These are phyloP conservation scores for Heliconius hermathena DNA, from an alignment of 1,140 invertebrate genomes.

Conservation along the genomic window DNA sequence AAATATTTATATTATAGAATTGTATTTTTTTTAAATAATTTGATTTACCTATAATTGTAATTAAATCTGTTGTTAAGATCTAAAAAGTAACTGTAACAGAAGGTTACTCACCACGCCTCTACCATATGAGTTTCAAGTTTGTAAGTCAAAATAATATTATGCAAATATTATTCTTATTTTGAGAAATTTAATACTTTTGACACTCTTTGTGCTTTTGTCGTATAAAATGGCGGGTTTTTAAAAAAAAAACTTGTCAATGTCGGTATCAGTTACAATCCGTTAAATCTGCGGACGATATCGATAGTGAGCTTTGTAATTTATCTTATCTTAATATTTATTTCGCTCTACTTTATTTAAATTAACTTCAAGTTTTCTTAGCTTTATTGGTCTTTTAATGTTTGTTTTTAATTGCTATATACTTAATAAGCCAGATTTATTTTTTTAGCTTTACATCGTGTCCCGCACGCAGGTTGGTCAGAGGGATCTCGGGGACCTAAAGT, in stretches of 20 bases:
- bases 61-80: background rate
- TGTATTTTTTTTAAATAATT: background rate
- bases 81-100: background rate
- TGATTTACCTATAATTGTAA: background rate
- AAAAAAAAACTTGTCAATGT: background rate
- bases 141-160: constrained; percentile 1
- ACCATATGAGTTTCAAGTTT: background rate
- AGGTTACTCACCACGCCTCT: background rate
- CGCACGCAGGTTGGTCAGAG: too few species aligned
- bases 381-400: background rate
- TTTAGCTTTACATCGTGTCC: too few species aligned
- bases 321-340: constrained; percentile 2
- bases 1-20: background rate
- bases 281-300: background rate
- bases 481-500: too few species aligned
- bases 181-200: constrained; percentile 1
- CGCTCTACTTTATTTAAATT: background rate
- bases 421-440: background rate
- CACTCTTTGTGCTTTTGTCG: constrained; percentile 5
- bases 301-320: background rate
- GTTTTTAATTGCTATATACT: background rate
- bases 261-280: constrained; percentile 3
- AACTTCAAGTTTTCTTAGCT: background rate
- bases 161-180: constrained; percentile 4
- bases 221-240: background rate